Evolutionary conservation across 2,888 invertebrate genomes (phyloP), one percentile per base, ranked within the genome.

Genomic region (Iselma pallidipennis): DNA sequence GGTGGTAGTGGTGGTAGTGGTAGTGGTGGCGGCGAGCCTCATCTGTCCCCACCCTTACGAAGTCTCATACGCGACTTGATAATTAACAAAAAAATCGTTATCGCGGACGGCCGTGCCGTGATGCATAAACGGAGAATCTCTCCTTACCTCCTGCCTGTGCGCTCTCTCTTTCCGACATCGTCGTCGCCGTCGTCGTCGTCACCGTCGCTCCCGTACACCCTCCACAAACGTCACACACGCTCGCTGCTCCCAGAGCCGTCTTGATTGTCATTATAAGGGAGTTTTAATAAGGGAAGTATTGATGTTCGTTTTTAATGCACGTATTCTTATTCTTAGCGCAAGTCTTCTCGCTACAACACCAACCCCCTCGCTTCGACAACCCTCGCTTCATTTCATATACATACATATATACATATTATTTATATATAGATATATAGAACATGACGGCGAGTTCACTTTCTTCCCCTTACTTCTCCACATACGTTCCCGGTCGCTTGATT

Each of bases 41-140:
- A n/a, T 52, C 31, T 57, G 59, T 59, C 66, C 68, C 66, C 64
- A 51, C 62, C 69, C 59, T 55, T 68, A 63, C 71, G 63, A 70
- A 73, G 74, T 74, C 79, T 80, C 80, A 81, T 81, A 81, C 81
- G 81, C 81, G 81, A 81, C 80, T 81, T 81, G 81, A 81, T 81
- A 81, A 81, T 81, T 81, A 81, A 81, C 81, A 81, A 81, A 81
- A 81, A 81, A 81, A 81, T 81, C 81, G 81, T 81, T 81, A 81
- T 81, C 81, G 81, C 81, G 80, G 78, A 77, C 80, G 78, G 78
- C 79, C 81, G 80, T 80, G 77, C 76, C 72, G 71, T 73, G 74
- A 76, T 76, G 77, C 80, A 80, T 80, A 80, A 81, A 78, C 80
- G 79, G 79, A 80, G 80, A 78, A 79, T 79, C 78, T 79, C 76